Percentiles rank a stretch among this genome's conserved stretches.
Evolutionary conservation across 2,113 vertebrate genomes (phyloP).

Genomic region (Bungarus multicinctus): DNA sequence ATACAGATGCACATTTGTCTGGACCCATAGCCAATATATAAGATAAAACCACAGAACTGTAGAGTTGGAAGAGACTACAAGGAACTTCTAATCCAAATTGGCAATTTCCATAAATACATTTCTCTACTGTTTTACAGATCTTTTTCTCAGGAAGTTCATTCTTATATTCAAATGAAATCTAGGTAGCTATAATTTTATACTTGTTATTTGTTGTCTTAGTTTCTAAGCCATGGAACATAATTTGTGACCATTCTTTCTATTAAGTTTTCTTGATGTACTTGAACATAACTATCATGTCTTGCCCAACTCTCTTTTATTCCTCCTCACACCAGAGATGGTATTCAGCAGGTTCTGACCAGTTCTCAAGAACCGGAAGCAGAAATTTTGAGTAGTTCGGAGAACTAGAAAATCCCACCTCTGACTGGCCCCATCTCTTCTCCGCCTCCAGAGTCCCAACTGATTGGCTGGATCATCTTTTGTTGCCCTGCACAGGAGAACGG

Average conservation of each 20-base stretch:
- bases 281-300: not conserved
- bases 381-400: too few relatives aligned
- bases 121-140: not conserved
- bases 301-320: not conserved
- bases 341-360: too few relatives aligned
- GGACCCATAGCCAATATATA: not conserved
- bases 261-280: not conserved
- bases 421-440: too few relatives aligned
- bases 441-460: too few relatives aligned
- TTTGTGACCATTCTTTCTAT: not conserved
- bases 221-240: not conserved
- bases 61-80: not conserved
- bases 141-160: not conserved
- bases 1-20: not conserved
- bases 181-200: not conserved
- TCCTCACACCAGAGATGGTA: too few relatives aligned
- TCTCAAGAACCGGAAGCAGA: too few relatives aligned
- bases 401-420: too few relatives aligned
- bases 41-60: not conserved
- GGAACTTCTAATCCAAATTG: not conserved
- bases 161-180: not conserved
- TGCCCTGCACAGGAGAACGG: too few relatives aligned
- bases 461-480: too few relatives aligned
- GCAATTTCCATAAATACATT: not conserved
- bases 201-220: not conserved